Conservation (phyloP, 2,113 vertebrate species). For the Anolis carolinensis region DNA sequence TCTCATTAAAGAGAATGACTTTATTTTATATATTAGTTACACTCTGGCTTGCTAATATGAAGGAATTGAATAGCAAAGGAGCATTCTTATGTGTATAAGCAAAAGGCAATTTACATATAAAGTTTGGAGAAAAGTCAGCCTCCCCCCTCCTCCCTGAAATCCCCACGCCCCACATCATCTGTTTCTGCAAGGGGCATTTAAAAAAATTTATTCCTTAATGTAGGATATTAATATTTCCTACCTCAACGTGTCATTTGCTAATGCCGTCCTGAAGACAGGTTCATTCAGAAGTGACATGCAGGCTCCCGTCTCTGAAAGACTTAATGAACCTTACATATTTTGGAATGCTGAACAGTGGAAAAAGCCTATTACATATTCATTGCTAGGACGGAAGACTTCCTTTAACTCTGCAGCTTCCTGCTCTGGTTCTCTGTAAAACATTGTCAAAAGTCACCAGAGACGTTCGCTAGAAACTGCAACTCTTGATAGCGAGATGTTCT, state of each 20-base stretch:
- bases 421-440: slow-evolving; percentile 83
- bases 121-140: slow-evolving; percentile 78
- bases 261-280: slow-evolving; percentile 78
- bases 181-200: slow-evolving; percentile 76
- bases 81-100: slow-evolving; percentile 82
- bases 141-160: slow-evolving; percentile 63
- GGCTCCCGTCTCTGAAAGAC: slow-evolving; percentile 80
- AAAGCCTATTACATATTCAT: slow-evolving; percentile 86
- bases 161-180: slow-evolving; percentile 72
- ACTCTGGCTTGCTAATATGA: slow-evolving; percentile 82
- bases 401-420: slow-evolving; percentile 83
- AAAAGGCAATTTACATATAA: slow-evolving; percentile 81
- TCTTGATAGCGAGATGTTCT: slow-evolving; percentile 82
- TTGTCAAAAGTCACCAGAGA: slow-evolving; percentile 85
- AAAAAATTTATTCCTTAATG: slow-evolving; percentile 84
- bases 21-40: slow-evolving; percentile 88
- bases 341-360: slow-evolving; percentile 81
- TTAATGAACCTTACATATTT: slow-evolving; percentile 88
- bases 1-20: slow-evolving; percentile 88
- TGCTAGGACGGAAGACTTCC: slow-evolving; percentile 80
- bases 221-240: slow-evolving; percentile 80
- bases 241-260: slow-evolving; percentile 81
- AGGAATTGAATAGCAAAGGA: slow-evolving; percentile 78
- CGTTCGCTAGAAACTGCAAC: slow-evolving; percentile 80
- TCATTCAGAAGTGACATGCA: slow-evolving; percentile 79